Evolutionary conservation across 2,888 invertebrate species (phyloP), one percentile per base, ranked within the genome.

Genomic region (Heteromyza rotundicornis): DNA sequence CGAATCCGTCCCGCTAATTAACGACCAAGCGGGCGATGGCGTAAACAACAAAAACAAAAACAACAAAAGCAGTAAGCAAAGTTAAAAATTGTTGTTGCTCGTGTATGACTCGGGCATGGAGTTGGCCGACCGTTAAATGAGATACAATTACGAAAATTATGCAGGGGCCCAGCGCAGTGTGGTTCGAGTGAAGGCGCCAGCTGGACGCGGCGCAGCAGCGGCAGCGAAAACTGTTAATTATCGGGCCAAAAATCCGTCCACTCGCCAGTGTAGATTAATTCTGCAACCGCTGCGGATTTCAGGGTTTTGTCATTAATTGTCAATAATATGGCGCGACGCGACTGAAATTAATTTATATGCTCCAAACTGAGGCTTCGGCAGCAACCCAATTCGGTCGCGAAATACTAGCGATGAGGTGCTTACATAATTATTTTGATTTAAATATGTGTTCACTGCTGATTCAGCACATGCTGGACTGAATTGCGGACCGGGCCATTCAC

Each of bases 21-120:
- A 22, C 23, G 35, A 54, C 49, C 53, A 52, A 17, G 27, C 8
- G 50, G 14, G 50, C 32, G 32, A 17, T 40, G 50, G 17, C 22
- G 44, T 20, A 36, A 52, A 54, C 12, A 47, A 60, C 73, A 71
- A 64, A 57, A 59, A 57, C 62, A 68, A 60, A 63, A 62, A 59
- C 50, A 23, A 22, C 22, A 27, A 35, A 22, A 60, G 57, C 20
- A 36, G 20, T 36, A 22, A 20, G 70, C 71, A 76, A 74, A 74
- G 71, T 73, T 71, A 22, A 62, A 59, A 55, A 57, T 40, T 54
- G n/a, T 49, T 60, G 27, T 54, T 55, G 60, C 50, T 60, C 58
- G 58, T 58, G 36, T 51, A 60, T n/a, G n/a, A n/a, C n/a, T n/a
- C n/a, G n/a, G n/a, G n/a, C n/a, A n/a, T n/a, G n/a, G 54, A 60